phyloP scores from a whole-genome alignment of 1,140 invertebrate genomes.

The Drosophila orena region DNA sequence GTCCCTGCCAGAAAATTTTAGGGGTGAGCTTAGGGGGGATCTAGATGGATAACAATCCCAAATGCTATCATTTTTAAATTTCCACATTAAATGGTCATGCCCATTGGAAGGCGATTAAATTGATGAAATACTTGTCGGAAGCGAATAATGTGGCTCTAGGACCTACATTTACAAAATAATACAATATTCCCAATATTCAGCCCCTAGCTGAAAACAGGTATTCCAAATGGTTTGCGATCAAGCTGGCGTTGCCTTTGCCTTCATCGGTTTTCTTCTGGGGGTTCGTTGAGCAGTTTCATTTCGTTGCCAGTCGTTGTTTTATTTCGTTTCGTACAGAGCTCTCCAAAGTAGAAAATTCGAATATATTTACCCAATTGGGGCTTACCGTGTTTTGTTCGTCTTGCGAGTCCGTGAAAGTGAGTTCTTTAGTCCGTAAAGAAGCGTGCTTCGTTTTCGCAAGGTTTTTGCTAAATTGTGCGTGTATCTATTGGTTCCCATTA shows the following conservation, averaged over 20 bases:
- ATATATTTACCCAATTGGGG: neutral
- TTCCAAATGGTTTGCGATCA: neutral
- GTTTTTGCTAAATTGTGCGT: slow-evolving; percentile 24
- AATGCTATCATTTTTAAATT: neutral
- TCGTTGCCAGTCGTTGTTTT: slow-evolving; percentile 25
- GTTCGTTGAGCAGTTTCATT: neutral
- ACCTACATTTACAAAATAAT: no score
- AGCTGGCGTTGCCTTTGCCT: neutral
- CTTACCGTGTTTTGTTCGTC: slow-evolving; percentile 1
- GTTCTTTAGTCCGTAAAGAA: slow-evolving; percentile 5
- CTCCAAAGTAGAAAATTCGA: slow-evolving; percentile 18
- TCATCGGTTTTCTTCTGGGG: neutral
- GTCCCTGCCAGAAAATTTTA: slow-evolving; percentile 2
- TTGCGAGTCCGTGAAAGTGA: neutral
- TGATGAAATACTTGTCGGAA: no score
- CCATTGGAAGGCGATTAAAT: no score
- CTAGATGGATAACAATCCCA: neutral
- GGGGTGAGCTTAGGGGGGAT: slow-evolving; percentile 1
- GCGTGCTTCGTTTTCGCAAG: neutral
- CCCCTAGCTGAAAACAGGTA: neutral
- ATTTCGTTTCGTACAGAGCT: slow-evolving; percentile 30
- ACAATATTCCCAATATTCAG: no score
- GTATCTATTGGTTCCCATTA: neutral
- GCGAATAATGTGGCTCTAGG: no score
- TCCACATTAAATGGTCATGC: no score